Evolutionary conservation across 2,113 vertebrate genomes (phyloP), one percentile per base, ranked within the genome.

Genomic region (Ranitomeya variabilis): DNA sequence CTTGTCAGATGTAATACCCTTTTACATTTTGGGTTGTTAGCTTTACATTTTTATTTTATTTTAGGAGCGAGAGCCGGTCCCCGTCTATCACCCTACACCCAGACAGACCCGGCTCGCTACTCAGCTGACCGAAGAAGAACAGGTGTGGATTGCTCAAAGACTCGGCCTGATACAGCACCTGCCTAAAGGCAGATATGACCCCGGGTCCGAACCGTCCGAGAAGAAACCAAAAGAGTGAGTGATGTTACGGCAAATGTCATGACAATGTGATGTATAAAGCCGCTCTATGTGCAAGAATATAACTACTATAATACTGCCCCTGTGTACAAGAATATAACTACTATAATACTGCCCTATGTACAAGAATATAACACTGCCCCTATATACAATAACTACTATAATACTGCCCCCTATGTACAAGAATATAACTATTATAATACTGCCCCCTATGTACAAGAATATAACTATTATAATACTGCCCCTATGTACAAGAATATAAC

Each of bases 81-180:
- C 94, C 1, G 93, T 95, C 51, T 95, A 94, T 87, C 94, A 95
- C 71, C 94, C 93, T 14, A 93, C 93, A 0, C 94, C 94, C 37
- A 92, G 92, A 85, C 94, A 94, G 90, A 87, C 92, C 7, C 91
- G 93, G 3, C 90, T 95, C 54, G 94, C 94, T 87, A 93, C 93
- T 0, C 94, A 95, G 91, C 90, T 95, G 88, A 95, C 94, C 0
- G 94, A 95, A 89, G 94, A 95, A 52, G 94, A 95, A 80, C 94
- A 95, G 90, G 90, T 95, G 66, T 91, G 94, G 69, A 93, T 95
- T 12, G 94, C 94, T 52, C 94, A 95, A 91, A 91, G 94, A 26
- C 94, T 95, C 16, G 94, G 94, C 23, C 94, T 95, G 81, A 95
- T 95, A 89, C 94, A 95, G 78, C 94, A 95, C 89, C 92, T 95